A percentile compares a stretch with the other conserved stretches of the same genome.
Conservation (phyloP, 1,140 invertebrate genomes). For the Drosophila oshimai region DNA sequence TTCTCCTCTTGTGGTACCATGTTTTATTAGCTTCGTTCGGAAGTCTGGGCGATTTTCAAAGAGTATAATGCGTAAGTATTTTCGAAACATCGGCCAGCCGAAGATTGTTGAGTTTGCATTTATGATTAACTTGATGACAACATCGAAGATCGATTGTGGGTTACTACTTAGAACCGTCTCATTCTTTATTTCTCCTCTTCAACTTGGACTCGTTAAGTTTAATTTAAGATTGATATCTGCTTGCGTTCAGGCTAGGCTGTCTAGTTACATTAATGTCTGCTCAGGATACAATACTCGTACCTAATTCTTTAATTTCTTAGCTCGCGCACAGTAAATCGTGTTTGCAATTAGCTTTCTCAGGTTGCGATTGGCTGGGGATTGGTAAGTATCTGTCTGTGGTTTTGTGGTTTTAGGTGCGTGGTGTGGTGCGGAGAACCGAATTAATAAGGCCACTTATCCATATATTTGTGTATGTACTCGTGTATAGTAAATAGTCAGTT, state of each 20-base stretch:
- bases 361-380: slow-evolving; percentile 11
- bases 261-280: slow-evolving; percentile 3
- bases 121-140: slow-evolving; percentile 38
- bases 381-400: slow-evolving; percentile 17
- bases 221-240: slow-evolving; percentile 25
- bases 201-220: slow-evolving; percentile 27
- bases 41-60: slow-evolving; percentile 45
- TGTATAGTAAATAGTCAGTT: slow-evolving; percentile 58
- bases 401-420: slow-evolving; percentile 15
- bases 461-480: slow-evolving; percentile 32
- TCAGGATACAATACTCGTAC: slow-evolving; percentile 15
- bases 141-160: slow-evolving; percentile 29
- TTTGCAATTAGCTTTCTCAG: slow-evolving; percentile 15
- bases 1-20: neutral
- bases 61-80: slow-evolving; percentile 56
- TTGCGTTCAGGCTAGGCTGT: neutral
- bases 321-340: slow-evolving; percentile 5
- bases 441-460: slow-evolving; percentile 79
- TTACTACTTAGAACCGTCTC: slow-evolving; percentile 22
- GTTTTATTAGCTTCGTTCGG: slow-evolving; percentile 24
- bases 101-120: slow-evolving; percentile 40
- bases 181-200: neutral
- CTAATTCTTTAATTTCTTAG: slow-evolving; percentile 23
- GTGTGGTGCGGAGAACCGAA: slow-evolving; percentile 71
- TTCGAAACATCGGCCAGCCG: slow-evolving; percentile 59